These are phyloP conservation scores for Hydrozoanthus tunicans DNA, from an alignment of 64 coral and sea anemone genomes.

Conservation along the genomic window DNA sequence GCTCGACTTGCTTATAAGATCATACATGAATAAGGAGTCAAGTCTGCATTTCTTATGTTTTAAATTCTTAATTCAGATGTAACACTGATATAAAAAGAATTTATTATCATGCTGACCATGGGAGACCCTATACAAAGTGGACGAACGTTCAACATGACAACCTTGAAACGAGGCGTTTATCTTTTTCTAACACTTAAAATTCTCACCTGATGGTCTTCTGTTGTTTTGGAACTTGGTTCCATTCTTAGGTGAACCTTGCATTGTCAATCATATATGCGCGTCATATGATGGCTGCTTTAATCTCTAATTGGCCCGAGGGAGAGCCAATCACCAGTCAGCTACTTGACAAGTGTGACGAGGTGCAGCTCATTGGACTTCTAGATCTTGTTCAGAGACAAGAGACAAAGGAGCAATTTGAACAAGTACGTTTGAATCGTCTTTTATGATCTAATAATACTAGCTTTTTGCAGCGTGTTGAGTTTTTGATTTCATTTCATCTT, in stretches of 20 bases:
- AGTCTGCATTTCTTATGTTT: too few relatives aligned
- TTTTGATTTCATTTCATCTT: too few relatives aligned
- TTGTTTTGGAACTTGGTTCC: not conserved
- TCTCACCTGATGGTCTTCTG: not conserved
- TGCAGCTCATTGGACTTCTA: constrained; percentile 91
- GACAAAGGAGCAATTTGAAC: constrained; percentile 87
- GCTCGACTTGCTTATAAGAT: too few relatives aligned
- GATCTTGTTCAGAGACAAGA: constrained; percentile 95
- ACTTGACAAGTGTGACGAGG: constrained; percentile 91
- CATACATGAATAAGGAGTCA: too few relatives aligned
- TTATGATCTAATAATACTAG: not conserved
- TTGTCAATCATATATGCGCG: constrained; percentile 92
- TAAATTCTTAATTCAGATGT: too few relatives aligned
- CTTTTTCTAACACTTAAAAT: too few relatives aligned
- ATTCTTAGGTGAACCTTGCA: constrained; percentile 83
- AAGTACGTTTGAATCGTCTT: constrained; percentile 42
- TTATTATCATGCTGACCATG: too few relatives aligned
- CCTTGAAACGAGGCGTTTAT: too few relatives aligned
- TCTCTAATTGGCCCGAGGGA: constrained; percentile 84
- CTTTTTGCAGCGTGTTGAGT: too few relatives aligned
- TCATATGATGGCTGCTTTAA: constrained; percentile 77
- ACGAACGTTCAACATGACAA: too few relatives aligned
- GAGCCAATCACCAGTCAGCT: constrained; percentile 72
- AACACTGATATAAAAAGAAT: too few relatives aligned
- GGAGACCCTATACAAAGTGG: too few relatives aligned